These are phyloP conservation scores for Colius striatus DNA, from an alignment of 2,113 vertebrate species.

Conservation along the genomic window DNA sequence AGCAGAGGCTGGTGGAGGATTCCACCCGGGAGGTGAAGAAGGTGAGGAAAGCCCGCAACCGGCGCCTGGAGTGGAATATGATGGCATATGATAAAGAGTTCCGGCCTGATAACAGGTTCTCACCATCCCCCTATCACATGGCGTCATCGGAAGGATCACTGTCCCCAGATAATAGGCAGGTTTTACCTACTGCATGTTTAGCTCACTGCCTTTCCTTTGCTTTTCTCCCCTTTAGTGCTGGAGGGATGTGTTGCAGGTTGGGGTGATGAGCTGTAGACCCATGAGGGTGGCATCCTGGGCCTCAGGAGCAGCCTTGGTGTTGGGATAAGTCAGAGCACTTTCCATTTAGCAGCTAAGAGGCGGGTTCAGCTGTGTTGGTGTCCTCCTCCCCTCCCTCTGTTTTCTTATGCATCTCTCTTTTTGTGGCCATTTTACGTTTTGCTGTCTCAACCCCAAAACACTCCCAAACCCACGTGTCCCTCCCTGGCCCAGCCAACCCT, in stretches of 20 bases:
- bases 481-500: accelerated
- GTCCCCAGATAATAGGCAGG: slow-evolving; percentile 92
- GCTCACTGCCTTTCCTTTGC: not conserved
- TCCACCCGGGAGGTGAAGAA: slow-evolving; percentile 92
- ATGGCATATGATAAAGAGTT: slow-evolving; percentile 95
- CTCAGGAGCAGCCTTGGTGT: not conserved
- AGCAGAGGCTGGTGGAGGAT: slow-evolving; percentile 89
- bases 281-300: not conserved
- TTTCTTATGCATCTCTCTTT: not conserved
- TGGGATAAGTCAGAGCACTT: not conserved
- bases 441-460: not conserved
- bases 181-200: slow-evolving; percentile 44
- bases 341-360: not conserved
- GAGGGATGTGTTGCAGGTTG: not conserved
- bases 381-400: not conserved
- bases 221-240: not conserved
- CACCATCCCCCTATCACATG: slow-evolving; percentile 91
- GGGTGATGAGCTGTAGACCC: not conserved
- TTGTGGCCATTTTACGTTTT: not conserved
- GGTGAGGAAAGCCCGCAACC: slow-evolving; percentile 91
- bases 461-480: accelerated
- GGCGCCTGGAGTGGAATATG: slow-evolving; percentile 93
- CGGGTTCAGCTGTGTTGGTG: not conserved
- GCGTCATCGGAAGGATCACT: slow-evolving; percentile 93
- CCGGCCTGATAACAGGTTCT: slow-evolving; percentile 88